Conservation (phyloP, 2,113 vertebrate genomes). For the Crypturellus undulatus region DNA sequence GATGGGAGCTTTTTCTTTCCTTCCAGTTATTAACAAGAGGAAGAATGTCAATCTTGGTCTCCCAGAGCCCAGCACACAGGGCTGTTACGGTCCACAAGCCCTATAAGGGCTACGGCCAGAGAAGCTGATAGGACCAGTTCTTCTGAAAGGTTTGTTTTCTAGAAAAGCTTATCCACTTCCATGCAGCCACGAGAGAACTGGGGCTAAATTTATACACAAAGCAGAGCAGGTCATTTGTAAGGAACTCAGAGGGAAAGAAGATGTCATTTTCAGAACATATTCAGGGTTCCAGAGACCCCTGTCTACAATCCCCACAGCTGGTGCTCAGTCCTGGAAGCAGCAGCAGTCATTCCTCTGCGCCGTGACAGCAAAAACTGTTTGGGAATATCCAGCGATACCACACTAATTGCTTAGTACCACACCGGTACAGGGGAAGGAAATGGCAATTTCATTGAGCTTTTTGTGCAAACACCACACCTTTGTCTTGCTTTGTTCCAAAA, state of each 20-base stretch:
- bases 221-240: background rate
- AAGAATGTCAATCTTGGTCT: background rate
- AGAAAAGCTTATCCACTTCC: background rate
- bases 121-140: background rate
- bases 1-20: background rate
- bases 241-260: background rate
- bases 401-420: background rate
- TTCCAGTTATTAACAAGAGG: background rate
- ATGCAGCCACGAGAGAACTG: background rate
- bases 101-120: background rate
- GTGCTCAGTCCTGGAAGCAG: background rate
- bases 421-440: background rate
- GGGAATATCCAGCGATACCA: slow-evolving; percentile 27
- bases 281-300: background rate
- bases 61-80: rapidly evolving
- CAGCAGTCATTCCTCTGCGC: background rate
- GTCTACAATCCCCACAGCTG: background rate
- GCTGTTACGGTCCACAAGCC: background rate
- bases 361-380: background rate
- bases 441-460: slow-evolving; percentile 14
- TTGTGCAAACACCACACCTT: slow-evolving; percentile 4
- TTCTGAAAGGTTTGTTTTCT: background rate
- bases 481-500: background rate
- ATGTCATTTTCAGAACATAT: background rate
- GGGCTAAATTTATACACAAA: background rate